Percentiles rank a stretch among this genome's conserved stretches.
Conservation (phyloP, 2,888 invertebrate genomes). For the Eudasyphora cyanicolor region DNA sequence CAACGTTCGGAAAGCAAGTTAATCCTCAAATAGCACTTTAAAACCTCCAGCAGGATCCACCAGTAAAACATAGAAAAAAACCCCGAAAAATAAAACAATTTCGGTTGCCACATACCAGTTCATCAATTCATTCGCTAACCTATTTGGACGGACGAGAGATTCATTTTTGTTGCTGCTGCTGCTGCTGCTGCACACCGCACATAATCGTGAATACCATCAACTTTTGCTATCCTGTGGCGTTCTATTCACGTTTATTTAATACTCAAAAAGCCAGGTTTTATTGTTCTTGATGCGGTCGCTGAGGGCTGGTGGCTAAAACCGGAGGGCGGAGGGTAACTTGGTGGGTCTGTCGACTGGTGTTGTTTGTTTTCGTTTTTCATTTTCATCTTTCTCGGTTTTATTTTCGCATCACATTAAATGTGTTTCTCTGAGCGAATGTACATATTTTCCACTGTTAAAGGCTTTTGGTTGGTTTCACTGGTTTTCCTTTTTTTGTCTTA, state of each 20-base stretch:
- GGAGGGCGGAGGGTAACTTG: too few species aligned
- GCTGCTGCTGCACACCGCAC: neutral
- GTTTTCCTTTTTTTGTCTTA: too few species aligned
- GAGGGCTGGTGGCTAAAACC: too few species aligned
- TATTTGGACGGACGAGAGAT: neutral
- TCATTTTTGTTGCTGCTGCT: neutral
- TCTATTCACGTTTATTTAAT: conserved; percentile 12
- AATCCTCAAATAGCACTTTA: neutral
- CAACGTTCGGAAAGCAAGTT: neutral
- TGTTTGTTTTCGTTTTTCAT: neutral
- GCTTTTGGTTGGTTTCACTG: neutral
- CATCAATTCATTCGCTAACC: conserved; percentile 27
- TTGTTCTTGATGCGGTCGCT: neutral
- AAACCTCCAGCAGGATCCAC: neutral
- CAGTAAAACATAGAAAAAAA: too few species aligned
- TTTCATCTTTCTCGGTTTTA: neutral
- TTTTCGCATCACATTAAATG: conserved; percentile 22
- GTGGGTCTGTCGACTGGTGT: neutral
- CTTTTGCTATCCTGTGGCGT: conserved; percentile 25
- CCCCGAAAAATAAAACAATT: conserved; percentile 5
- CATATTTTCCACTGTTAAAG: neutral
- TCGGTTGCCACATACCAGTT: neutral
- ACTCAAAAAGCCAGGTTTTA: neutral
- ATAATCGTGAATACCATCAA: neutral
- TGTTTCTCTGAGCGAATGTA: neutral